Evolutionary conservation across 2,797 vertebrate genomes (phyloP), one percentile per base, ranked within the genome.

Genomic region (Semaprochilodus insignis): DNA sequence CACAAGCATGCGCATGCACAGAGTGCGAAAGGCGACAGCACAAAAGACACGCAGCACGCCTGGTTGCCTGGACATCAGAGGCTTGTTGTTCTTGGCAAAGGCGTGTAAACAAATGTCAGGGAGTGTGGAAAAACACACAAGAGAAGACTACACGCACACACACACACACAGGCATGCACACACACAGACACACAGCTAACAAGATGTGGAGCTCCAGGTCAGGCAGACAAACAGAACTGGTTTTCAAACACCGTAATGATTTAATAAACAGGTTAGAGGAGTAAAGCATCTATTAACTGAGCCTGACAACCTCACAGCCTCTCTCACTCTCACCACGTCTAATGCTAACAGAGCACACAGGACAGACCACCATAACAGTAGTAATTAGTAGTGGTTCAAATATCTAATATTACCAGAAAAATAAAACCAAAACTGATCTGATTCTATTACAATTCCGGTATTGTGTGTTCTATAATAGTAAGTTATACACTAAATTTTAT

Each of bases 191-290:
- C 59, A 78, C 25, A 17, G 52, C 67, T 78, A 84, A 77, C 81
- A 81, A 88, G 81, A 85, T 66, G 63, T 36, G 76, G 81, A 81
- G 78, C 69, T 81, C 44, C 63, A 34, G 81, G 83, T 59, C 84
- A 73, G 57, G 21, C 78, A 27, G 83, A 19, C 78, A 27, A 82
- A 85, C 87, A 91, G 87, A 82, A 85, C 87, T 90, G 87, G 84
- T 87, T 88, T 90, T 89, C 87, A 91, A 92, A 91, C 90, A 88
- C 48, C 6, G 76, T 84, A 73, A 86, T 90, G 88, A 92, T 89
- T 91, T 87, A 89, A 90, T 79, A 90, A 89, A 80, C 66, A 66
- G 60, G 62, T 36, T 76, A 17, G 40, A 23, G 69, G 69, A 79
- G 67, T 62, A 21, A 59, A 31, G 55, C 60, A 48, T 74, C 19